Base-by-base conservation (phyloP, 2,797 vertebrate genomes). In the Sparidentex hasta region DNA sequence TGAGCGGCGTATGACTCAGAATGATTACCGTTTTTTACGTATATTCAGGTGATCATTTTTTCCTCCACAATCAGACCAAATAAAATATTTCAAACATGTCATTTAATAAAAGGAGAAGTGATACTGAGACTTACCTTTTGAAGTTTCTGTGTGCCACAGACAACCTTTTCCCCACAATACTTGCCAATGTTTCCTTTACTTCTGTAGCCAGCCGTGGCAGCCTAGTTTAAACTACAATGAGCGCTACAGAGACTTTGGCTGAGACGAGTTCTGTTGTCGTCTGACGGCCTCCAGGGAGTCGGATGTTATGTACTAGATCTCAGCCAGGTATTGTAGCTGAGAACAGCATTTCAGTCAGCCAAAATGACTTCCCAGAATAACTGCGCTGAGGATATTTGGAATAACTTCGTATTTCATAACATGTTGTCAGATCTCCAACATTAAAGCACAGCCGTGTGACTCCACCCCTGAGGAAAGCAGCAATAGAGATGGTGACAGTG, bases 351-450 rank as follows among this genome's bases (percentile, higher is more conserved):
- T 61, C 47, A 52, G 47, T 47, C 55, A 55, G 27, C 25, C 63
- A 41, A 55, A 65, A 59, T 25, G n/a, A 66, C n/a, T 43, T 48
- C 25, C 44, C 46, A 29, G 54, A 65, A 65, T 65, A 64, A 56
- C 52, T 65, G 17, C 55, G 47, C 14, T 13, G n/a, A 72, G 25
- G 20, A 16, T 47, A 21, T n/a, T 57, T 11, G 64, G 21, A 57
- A 51, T 47, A 58, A 21, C 18, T 23, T 55, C 16, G 47, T 11
- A 61, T 71, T 72, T 66, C 20, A 27, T 11, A 65, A 54, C 25
- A 61, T 48, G 16, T 18, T 54, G 48, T 21, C 38, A 25, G 48
- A 17, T 33, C 33, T 75, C 21, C 17, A 21, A 68, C 25, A 38
- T 52, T 29, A 21, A 43, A 50, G 13, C 5, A 16, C 17, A n/a